Evolutionary conservation across 2,113 vertebrate genomes (phyloP).

Genomic region (Procavia capensis): DNA sequence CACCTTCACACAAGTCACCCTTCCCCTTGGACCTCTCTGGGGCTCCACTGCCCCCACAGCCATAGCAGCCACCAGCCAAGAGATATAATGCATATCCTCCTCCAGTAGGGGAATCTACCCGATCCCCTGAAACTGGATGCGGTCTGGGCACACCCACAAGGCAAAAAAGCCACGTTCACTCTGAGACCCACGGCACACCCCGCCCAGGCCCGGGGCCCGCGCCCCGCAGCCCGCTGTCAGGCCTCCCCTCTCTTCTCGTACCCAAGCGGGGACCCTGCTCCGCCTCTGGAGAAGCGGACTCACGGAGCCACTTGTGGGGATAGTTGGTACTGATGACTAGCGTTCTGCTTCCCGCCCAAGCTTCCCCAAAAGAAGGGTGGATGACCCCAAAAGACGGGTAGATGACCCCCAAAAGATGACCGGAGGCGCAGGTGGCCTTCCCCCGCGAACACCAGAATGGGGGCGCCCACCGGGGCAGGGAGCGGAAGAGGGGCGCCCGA

Average conservation of each 20-base stretch:
- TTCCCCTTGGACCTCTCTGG: background rate
- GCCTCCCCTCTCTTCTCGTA: background rate
- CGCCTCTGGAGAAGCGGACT: too few relatives aligned
- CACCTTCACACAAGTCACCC: conserved; percentile 71
- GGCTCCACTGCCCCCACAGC: background rate
- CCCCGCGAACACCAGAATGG: background rate
- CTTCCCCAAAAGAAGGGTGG: background rate
- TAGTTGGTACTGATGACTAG: background rate
- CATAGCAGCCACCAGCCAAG: background rate
- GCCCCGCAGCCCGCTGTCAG: background rate
- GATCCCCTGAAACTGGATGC: background rate
- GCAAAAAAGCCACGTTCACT: background rate
- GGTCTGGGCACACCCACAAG: conserved; percentile 62
- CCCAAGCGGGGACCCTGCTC: background rate
- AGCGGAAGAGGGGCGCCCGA: background rate
- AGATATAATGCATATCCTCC: background rate
- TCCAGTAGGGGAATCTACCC: background rate
- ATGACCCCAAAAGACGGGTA: background rate
- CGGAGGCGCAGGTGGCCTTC: background rate
- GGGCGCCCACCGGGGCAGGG: background rate
- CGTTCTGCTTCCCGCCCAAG: background rate
- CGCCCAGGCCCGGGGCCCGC: background rate
- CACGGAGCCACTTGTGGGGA: background rate
- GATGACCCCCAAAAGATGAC: background rate
- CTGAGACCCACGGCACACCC: conserved; percentile 70